Conservation (phyloP, 2,113 vertebrate species). For the Numida meleagris region DNA sequence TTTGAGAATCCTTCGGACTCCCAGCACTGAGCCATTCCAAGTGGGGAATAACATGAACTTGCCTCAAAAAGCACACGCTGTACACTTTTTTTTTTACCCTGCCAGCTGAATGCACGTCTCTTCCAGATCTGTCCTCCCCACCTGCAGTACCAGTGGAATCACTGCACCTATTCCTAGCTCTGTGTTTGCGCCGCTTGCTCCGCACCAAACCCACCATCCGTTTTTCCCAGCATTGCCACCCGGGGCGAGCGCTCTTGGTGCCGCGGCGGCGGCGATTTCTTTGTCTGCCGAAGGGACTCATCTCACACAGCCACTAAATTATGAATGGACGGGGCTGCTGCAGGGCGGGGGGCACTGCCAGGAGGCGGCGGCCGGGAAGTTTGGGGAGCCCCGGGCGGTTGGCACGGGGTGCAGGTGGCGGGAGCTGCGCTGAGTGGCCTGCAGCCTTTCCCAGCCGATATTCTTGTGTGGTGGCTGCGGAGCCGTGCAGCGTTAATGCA, state of each 20-base stretch:
- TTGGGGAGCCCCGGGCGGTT: neutral
- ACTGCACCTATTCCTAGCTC: neutral
- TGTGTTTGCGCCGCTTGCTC: neutral
- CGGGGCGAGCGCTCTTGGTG: neutral
- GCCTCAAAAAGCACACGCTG: conserved; percentile 9
- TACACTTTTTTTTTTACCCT: conserved; percentile 46
- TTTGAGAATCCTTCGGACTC: conserved; percentile 46
- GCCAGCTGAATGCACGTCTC: neutral
- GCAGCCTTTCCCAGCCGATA: neutral
- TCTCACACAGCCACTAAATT: conserved; percentile 63
- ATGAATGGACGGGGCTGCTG: conserved; percentile 61
- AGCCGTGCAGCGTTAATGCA: neutral
- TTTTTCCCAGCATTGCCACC: neutral
- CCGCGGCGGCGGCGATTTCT: conserved; percentile 1
- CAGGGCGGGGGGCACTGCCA: neutral
- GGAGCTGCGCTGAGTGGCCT: neutral
- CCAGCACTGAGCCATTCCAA: neutral
- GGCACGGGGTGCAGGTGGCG: neutral
- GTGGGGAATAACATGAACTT: conserved; percentile 45
- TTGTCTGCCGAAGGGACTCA: conserved; percentile 57
- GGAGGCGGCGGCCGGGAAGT: neutral
- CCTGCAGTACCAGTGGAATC: neutral
- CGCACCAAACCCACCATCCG: neutral
- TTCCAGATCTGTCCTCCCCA: neutral
- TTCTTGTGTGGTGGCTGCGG: neutral